Percentiles rank a stretch among this genome's conserved stretches.
Conservation (phyloP, 2,113 vertebrate species). For the Megatriorchis doriae region DNA sequence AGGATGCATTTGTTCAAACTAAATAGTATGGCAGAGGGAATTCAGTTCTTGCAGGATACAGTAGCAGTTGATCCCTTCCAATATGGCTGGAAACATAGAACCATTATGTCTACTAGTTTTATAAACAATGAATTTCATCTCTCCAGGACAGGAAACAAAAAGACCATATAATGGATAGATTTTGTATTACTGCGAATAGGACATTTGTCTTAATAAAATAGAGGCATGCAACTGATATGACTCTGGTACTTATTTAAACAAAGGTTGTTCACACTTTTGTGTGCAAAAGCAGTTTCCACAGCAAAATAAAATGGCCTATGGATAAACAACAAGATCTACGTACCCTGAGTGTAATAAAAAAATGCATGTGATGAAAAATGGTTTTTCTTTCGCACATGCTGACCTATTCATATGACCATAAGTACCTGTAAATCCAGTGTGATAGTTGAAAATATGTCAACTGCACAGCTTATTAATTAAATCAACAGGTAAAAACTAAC, state of each 20-base stretch:
- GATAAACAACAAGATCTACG: not conserved
- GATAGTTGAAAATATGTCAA: not conserved
- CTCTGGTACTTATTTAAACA: not conserved
- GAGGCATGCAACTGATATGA: not conserved
- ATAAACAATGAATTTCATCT: not conserved
- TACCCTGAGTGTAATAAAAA: not conserved
- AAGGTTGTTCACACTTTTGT: not conserved
- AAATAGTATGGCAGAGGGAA: not conserved
- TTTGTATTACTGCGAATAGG: not conserved
- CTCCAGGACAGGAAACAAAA: not conserved
- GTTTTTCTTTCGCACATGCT: not conserved
- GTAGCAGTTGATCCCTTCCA: not conserved
- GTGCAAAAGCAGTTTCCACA: not conserved
- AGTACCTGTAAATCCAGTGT: not conserved
- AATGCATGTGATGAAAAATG: not conserved
- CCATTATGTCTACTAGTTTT: not conserved
- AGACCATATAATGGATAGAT: not conserved
- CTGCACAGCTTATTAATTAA: not conserved
- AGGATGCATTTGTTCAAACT: not conserved
- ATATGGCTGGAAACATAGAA: not conserved
- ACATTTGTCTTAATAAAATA: not conserved
- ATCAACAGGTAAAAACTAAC: not conserved
- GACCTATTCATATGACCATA: not conserved
- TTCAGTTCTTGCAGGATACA: not conserved
- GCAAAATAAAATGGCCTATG: not conserved